phyloP scores from a whole-genome alignment of 2,797 vertebrate genomes.

The Psittacula derbiana region DNA sequence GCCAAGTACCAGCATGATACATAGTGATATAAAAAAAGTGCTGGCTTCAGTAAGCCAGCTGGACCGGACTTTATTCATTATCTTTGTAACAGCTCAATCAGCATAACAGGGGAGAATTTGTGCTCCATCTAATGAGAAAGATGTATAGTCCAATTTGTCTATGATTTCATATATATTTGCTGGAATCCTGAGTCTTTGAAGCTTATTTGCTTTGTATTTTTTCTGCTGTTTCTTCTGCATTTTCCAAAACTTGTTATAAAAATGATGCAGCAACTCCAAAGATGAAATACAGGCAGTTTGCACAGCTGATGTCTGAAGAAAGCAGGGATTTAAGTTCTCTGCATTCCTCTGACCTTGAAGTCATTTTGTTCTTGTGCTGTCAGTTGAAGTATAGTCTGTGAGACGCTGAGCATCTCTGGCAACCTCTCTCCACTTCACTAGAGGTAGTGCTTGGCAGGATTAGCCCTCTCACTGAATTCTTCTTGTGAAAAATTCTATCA shows the following conservation, averaged over 20 bases:
- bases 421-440: neutral
- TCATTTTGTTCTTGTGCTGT: neutral
- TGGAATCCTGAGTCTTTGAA: neutral
- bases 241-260: neutral
- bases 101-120: neutral
- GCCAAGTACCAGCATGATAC: neutral
- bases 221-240: neutral
- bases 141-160: neutral
- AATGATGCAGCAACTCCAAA: neutral
- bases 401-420: constrained; percentile 29
- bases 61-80: neutral
- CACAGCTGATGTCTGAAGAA: neutral
- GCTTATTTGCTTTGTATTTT: neutral
- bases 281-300: neutral
- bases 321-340: neutral
- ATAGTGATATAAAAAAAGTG: neutral
- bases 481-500: neutral
- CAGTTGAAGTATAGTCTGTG: neutral
- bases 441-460: neutral
- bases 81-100: neutral
- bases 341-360: constrained; percentile 41
- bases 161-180: neutral
- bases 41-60: neutral
- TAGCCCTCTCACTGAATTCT: neutral
- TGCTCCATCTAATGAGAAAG: constrained; percentile 31